Evolutionary conservation across 2,888 invertebrate species (phyloP).

Genomic region (Cremastinae sp.): DNA sequence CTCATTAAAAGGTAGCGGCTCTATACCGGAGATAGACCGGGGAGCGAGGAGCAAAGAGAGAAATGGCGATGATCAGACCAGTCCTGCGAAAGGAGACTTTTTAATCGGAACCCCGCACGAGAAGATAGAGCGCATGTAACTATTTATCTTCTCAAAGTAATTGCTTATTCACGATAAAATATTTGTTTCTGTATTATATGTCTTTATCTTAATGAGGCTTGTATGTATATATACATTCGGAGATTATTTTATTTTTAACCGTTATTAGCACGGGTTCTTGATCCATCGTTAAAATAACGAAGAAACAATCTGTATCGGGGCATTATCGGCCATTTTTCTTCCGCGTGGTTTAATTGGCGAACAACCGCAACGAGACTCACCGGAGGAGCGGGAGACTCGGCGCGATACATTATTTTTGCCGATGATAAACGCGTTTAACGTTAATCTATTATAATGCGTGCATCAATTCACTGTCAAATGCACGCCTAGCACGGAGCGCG

Average conservation of each 20-base stretch:
- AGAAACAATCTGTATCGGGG: background rate
- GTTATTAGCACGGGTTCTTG: background rate
- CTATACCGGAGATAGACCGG: constrained; percentile 26
- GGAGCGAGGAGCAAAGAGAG: background rate
- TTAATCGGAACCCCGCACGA: background rate
- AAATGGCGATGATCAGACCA: constrained; percentile 19
- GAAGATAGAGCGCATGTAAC: background rate
- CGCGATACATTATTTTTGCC: constrained; percentile 60
- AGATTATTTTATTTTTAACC: too few relatives aligned
- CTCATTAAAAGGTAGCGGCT: constrained; percentile 48
- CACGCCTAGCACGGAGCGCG: constrained; percentile 56
- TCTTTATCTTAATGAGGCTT: constrained; percentile 1
- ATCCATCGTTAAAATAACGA: constrained; percentile 1
- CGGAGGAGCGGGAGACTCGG: background rate
- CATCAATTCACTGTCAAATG: constrained; percentile 70
- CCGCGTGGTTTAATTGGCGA: constrained; percentile 23
- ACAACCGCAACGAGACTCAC: constrained; percentile 10
- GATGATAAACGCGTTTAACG: constrained; percentile 64
- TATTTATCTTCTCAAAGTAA: constrained; percentile 5
- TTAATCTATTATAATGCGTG: constrained; percentile 69
- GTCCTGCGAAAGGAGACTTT: constrained; percentile 17
- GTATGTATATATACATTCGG: background rate
- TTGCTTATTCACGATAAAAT: background rate
- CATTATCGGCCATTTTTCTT: constrained; percentile 26
- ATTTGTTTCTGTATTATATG: background rate